These are phyloP conservation scores for Hetaerina titia DNA, from an alignment of 2,888 invertebrate genomes.

Conservation along the genomic window DNA sequence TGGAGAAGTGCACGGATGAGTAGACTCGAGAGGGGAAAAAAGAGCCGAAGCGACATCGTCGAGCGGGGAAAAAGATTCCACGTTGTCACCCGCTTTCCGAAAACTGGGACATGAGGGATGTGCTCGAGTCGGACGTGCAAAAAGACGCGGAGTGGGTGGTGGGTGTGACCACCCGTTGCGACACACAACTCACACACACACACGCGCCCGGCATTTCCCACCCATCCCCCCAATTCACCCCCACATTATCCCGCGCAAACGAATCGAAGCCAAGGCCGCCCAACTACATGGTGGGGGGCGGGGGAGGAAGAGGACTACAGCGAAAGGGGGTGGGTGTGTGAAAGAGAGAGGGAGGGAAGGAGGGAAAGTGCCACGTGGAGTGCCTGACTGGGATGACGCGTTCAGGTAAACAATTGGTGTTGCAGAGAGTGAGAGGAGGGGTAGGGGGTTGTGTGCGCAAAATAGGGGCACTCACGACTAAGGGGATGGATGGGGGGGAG, in stretches of 20 bases:
- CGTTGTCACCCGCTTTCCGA: constrained; percentile 36
- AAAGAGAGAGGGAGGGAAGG: neutral
- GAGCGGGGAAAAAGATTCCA: neutral
- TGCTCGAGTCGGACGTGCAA: neutral
- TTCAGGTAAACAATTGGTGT: too few relatives aligned
- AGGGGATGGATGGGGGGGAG: too few relatives aligned
- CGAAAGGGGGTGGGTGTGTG: neutral
- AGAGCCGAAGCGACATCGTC: neutral
- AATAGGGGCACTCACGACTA: too few relatives aligned
- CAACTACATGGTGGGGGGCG: neutral
- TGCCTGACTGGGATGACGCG: neutral
- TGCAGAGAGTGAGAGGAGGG: neutral
- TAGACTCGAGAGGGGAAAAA: neutral
- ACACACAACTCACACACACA: neutral
- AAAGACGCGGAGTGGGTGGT: neutral
- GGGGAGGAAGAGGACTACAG: neutral
- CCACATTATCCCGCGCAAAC: neutral
- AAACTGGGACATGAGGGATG: constrained; percentile 23
- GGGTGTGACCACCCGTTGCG: neutral
- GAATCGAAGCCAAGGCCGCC: constrained; percentile 39
- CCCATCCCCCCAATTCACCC: neutral
- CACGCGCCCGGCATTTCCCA: neutral
- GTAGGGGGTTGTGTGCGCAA: too few relatives aligned
- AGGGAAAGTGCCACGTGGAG: neutral
- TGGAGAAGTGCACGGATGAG: neutral